Evolutionary conservation across 2,113 vertebrate species (phyloP).

Genomic region (Poeciliopsis retropinna): DNA sequence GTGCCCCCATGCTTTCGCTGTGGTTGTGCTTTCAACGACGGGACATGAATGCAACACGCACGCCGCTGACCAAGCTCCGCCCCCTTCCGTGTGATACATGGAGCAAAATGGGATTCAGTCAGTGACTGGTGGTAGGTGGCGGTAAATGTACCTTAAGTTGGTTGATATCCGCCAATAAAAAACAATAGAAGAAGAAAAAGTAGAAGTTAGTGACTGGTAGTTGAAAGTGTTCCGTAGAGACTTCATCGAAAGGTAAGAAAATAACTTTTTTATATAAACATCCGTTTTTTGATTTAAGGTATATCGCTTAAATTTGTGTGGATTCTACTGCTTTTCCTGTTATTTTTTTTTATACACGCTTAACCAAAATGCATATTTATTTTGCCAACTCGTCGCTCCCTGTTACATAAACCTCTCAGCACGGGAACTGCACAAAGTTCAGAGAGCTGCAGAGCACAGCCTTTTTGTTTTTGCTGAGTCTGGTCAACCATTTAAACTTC

Average conservation of each 20-base stretch:
- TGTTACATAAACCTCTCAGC: constrained; percentile 12
- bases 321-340: background rate
- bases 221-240: background rate
- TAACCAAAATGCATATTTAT: background rate
- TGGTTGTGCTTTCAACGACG: background rate
- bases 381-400: background rate
- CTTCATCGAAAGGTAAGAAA: constrained; percentile 22
- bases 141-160: too few species aligned
- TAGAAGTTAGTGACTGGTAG: background rate
- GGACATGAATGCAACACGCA: background rate
- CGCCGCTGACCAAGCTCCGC: background rate
- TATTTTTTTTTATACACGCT: background rate
- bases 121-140: too few species aligned
- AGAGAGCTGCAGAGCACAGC: background rate
- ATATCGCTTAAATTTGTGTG: background rate
- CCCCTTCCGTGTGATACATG: background rate
- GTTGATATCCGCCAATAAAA: too few species aligned
- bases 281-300: background rate
- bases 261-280: background rate
- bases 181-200: too few species aligned
- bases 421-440: background rate
- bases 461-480: background rate
- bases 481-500: background rate
- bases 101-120: background rate
- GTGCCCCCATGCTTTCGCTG: too few species aligned